These are phyloP conservation scores for Notoglanidium macrostoma DNA, from an alignment of 2,797 vertebrate species.

Conservation along the genomic window DNA sequence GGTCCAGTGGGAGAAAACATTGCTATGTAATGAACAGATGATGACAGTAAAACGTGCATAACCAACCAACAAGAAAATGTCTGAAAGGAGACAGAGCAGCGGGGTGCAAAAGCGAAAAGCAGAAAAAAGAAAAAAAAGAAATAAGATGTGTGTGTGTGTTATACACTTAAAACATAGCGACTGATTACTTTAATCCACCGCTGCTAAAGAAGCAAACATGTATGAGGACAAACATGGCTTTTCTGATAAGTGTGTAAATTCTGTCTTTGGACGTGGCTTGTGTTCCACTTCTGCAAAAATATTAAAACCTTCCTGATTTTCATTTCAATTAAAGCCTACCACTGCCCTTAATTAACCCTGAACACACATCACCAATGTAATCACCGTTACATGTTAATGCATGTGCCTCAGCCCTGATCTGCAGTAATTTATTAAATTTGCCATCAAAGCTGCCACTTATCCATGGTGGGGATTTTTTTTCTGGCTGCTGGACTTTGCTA, in stretches of 20 bases:
- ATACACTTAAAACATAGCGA: not conserved
- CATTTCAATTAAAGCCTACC: constrained; percentile 51
- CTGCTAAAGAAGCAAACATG: not conserved
- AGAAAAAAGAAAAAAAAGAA: not conserved
- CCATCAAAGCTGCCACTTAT: constrained; percentile 70
- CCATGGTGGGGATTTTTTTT: constrained; percentile 33
- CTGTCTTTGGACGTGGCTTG: not conserved
- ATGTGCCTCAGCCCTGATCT: constrained; percentile 50
- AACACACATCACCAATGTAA: constrained; percentile 48
- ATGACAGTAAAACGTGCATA: not conserved
- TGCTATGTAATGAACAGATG: not conserved
- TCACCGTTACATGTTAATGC: constrained; percentile 58
- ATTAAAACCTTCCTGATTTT: constrained; percentile 37
- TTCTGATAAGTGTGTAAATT: not conserved
- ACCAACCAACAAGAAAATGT: not conserved
- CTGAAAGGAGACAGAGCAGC: not conserved
- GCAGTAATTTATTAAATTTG: constrained; percentile 71
- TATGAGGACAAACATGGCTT: not conserved
- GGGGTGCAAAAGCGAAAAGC: not conserved
- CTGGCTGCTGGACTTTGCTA: constrained; percentile 53
- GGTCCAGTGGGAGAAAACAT: not conserved
- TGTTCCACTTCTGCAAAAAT: constrained; percentile 19
- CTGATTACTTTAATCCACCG: not conserved
- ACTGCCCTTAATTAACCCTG: not conserved
- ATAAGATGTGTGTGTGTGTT: not conserved